Base-by-base conservation (phyloP, 1,140 invertebrate species). In the Rhizoglyphus robini region DNA sequence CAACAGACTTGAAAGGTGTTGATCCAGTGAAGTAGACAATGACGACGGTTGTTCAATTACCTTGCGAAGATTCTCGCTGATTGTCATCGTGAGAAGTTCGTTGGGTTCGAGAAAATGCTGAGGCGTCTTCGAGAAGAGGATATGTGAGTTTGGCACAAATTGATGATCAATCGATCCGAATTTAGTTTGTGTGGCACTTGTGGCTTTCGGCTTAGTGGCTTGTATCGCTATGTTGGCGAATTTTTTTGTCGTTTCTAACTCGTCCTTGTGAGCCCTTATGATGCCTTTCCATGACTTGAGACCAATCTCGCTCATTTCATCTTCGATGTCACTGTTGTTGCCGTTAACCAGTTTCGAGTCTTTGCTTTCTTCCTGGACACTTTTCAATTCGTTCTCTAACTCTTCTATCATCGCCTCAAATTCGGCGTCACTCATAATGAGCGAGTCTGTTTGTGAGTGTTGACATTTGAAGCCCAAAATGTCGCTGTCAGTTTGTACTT, bases 151-250 rank as follows among this genome's bases (percentile, higher is more conserved):
- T 60, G 63, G 46, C 46, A 64, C 46, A 46, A 63, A 63, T 13
- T 47, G n/a, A 34, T 63, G 34, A 46, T 63, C 41, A 23, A 51
- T 64, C 20, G 41, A 64, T 23, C 63, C 47, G 23, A 64, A 64
- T 57, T 48, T 48, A 2, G 63, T 64, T 36, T 64, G 63, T 3
- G 63, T 64, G n/a, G 63, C 18, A 54, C 23, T 48, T n/a, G 41
- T 27, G 1, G 41, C 5, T 32, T 49, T 51, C 15, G 5, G 2
- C 31, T 23, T 49, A 5, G 38, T 48, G 4, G 46, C 63, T 34
- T 64, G 63, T 2, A 64, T 30, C 1, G 38, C 63, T 2, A 64
- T 34, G 41, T 64, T 48, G 20, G 3, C 20, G 31, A 32, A 48
- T 38, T 25, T n/a, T 31, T 64, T 48, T 1, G 23, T 49, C 1